A percentile compares a stretch with the other conserved stretches of the same genome.
phyloP scores from a whole-genome alignment of 2,113 vertebrate species.

The Hylia prasina region DNA sequence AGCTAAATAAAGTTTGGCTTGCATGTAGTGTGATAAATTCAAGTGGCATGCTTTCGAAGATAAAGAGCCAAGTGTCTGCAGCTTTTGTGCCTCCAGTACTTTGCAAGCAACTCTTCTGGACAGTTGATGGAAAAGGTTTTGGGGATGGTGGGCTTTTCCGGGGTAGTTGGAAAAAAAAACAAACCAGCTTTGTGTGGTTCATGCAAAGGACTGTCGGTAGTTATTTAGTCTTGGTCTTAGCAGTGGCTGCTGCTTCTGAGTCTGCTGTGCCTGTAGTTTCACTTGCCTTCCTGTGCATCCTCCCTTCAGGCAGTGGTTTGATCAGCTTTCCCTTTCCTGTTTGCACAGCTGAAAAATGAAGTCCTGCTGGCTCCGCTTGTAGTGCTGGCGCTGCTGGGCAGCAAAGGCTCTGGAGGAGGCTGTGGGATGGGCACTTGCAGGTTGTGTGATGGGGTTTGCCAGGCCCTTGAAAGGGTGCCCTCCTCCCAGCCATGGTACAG shows the following conservation, averaged over 20 bases:
- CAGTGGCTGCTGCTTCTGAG: accelerated
- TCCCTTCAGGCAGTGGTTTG: neutral
- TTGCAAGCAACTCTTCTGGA: neutral
- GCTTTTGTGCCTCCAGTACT: neutral
- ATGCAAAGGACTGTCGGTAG: neutral
- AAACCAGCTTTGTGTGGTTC: neutral
- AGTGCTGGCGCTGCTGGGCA: neutral
- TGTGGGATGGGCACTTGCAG: accelerated
- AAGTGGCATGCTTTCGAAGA: neutral
- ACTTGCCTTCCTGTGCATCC: neutral
- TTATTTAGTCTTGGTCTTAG: neutral
- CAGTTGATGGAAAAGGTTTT: neutral
- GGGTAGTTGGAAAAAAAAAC: neutral
- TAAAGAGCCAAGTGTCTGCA: neutral
- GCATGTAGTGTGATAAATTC: constrained; percentile 4
- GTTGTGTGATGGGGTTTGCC: neutral
- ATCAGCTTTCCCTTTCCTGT: neutral
- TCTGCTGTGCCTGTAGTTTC: neutral
- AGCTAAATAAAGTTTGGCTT: constrained; percentile 33
- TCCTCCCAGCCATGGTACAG: accelerated
- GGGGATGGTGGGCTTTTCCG: neutral
- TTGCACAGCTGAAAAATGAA: neutral
- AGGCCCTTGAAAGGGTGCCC: neutral
- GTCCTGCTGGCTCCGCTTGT: neutral
- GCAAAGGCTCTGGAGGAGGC: accelerated